A percentile compares a stretch with the other conserved stretches of the same genome.
phyloP scores from a whole-genome alignment of 2,113 vertebrate species.

The Clinocottus analis region DNA sequence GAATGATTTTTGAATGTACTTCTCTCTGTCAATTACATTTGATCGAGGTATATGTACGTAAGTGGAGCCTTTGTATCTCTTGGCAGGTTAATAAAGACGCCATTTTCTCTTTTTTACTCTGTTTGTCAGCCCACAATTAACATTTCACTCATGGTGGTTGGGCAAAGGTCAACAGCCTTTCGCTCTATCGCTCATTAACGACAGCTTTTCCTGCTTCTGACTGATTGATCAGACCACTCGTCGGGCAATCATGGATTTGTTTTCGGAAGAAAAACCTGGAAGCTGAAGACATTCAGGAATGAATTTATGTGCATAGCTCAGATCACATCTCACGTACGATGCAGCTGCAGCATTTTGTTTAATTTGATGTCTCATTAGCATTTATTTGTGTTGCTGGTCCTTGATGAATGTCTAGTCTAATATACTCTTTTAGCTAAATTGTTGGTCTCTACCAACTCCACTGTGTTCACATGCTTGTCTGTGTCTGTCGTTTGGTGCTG shows the following conservation, averaged over 20 bases:
- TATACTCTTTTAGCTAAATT: neutral
- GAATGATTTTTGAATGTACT: neutral
- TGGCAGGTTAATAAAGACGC: neutral
- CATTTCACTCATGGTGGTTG: neutral
- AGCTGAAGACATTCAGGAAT: too few species aligned
- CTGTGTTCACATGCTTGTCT: neutral
- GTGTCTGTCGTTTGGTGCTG: neutral
- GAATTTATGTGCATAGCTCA: too few species aligned
- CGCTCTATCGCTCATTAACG: too few species aligned
- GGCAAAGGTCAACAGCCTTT: neutral
- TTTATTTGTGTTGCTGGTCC: neutral
- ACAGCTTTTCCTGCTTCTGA: too few species aligned
- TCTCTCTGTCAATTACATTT: neutral
- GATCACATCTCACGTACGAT: neutral
- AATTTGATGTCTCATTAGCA: neutral
- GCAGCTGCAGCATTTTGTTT: neutral
- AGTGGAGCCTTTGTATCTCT: neutral
- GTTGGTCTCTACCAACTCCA: too few species aligned
- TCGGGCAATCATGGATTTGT: neutral
- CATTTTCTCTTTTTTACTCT: too few species aligned
- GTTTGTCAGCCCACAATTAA: too few species aligned
- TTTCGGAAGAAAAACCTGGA: too few species aligned
- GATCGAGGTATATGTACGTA: neutral
- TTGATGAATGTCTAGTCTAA: neutral
- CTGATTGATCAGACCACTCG: too few species aligned